Base-by-base conservation (phyloP, 2,888 invertebrate species). In the Leucozona laternaria region DNA sequence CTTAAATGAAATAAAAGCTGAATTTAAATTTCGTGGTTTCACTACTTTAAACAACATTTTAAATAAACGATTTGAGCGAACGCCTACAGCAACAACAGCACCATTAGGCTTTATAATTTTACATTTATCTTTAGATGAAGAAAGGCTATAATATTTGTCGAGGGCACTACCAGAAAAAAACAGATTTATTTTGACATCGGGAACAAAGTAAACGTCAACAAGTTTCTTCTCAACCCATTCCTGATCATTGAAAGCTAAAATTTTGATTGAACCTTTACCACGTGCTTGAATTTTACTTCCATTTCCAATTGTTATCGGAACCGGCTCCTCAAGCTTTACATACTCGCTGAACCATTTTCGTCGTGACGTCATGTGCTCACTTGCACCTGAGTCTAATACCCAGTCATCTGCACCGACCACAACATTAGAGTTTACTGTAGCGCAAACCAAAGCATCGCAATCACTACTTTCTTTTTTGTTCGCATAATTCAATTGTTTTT, bases 281-380 rank as follows among this genome's bases (percentile, higher is more conserved):
- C 40, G 53, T n/a, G 88, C 83, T 28, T 57, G 15, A 7, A 79
- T 88, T 25, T 60, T 40, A n/a, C 43, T 57, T 28, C 82, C 82
- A 68, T 87, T 84, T 15, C 83, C 75, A 22, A 84, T 68, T 50
- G 40, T 70, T 20, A 83, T 77, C 20, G 50, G 50, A 64, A 79
- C 25, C 7, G 79, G 81, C 6, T 25, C n/a, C n/a, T n/a, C n/a
- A n/a, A n/a, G n/a, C n/a, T n/a, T n/a, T n/a, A n/a, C n/a, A n/a
- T n/a, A n/a, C n/a, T n/a, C n/a, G n/a, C n/a, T n/a, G n/a, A n/a
- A n/a, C n/a, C n/a, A n/a, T n/a, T n/a, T n/a, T n/a, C 50, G n/a
- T 28, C 68, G 50, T 13, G 34, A 71, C 0, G 62, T 76, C 81
- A 81, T 77, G 22, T 83, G 72, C 13, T 82, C 60, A 68, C 77